A percentile compares a stretch with the other conserved stretches of the same genome.
Conservation (phyloP, 2,797 vertebrate genomes). For the Microchirus variegatus region DNA sequence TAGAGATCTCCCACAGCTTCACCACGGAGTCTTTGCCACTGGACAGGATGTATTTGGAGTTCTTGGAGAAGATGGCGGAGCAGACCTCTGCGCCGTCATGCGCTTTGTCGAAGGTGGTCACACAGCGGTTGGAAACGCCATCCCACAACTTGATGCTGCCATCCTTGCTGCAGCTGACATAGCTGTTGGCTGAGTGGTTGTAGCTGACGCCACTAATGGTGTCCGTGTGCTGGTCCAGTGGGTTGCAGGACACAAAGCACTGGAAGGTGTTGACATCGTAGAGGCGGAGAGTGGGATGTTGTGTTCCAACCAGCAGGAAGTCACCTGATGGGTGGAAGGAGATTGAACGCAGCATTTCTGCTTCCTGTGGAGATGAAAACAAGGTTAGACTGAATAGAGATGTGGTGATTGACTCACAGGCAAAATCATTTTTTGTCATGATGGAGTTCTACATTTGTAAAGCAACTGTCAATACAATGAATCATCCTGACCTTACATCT, state of each 20-base stretch:
- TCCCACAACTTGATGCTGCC: slow-evolving; percentile 99
- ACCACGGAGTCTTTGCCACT: slow-evolving; percentile 98
- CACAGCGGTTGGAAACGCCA: slow-evolving; percentile 95
- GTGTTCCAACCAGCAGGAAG: slow-evolving; percentile 95
- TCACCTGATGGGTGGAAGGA: slow-evolving; percentile 98
- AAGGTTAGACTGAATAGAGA: background rate
- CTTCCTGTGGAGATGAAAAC: slow-evolving; percentile 83
- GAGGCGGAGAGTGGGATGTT: slow-evolving; percentile 95
- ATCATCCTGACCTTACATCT: no score
- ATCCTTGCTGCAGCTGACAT: slow-evolving; percentile 95
- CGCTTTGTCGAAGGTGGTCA: slow-evolving; percentile 94
- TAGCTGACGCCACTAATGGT: slow-evolving; percentile 95
- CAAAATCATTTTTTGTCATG: no score
- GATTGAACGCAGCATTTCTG: slow-evolving; percentile 97
- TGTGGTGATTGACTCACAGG: no score
- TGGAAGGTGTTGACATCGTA: slow-evolving; percentile 99
- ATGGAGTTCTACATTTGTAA: no score
- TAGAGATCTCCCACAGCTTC: slow-evolving; percentile 98
- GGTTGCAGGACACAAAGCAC: slow-evolving; percentile 98
- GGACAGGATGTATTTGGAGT: slow-evolving; percentile 97
- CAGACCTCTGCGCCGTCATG: slow-evolving; percentile 97
- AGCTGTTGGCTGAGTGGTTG: slow-evolving; percentile 94
- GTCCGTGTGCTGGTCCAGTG: slow-evolving; percentile 96
- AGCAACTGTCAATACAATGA: no score
- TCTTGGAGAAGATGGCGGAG: slow-evolving; percentile 96